Percentiles rank a stretch among this genome's conserved stretches.
Evolutionary conservation across 2,797 vertebrate genomes (phyloP).

Genomic region (Micropoecilia bifurca): DNA sequence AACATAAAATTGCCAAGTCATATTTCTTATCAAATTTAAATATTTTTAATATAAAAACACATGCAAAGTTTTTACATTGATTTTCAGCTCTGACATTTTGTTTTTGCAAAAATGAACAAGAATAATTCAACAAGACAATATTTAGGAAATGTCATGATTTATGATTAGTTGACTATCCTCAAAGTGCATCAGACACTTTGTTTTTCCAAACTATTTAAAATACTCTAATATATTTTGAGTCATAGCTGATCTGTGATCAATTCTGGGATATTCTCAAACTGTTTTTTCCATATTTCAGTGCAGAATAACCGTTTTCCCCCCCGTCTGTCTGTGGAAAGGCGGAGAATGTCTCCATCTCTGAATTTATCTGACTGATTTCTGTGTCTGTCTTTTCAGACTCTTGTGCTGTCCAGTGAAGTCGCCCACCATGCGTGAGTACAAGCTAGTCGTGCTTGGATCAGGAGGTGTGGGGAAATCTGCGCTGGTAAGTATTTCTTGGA

Average conservation of each 20-base stretch:
- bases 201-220: background rate
- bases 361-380: background rate
- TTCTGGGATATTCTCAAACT: background rate
- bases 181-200: background rate
- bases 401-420: conserved; percentile 84
- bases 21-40: no score
- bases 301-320: background rate
- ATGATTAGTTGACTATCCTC: background rate
- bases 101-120: background rate
- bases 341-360: background rate
- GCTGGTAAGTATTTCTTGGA: conserved; percentile 87
- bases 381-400: conserved; percentile 72
- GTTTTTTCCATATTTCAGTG: background rate
- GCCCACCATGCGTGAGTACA: conserved; percentile 99
- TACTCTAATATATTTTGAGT: background rate
- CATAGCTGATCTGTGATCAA: background rate
- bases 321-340: background rate
- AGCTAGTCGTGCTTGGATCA: conserved; percentile 98
- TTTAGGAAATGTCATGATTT: background rate
- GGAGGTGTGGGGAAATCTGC: conserved; percentile 99
- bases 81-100: background rate
- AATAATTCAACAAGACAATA: background rate
- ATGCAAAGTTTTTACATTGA: background rate
- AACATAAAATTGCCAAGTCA: no score
- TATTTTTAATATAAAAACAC: no score